phyloP scores from a whole-genome alignment of 2,888 invertebrate genomes.

The Eupsilia transversa region DNA sequence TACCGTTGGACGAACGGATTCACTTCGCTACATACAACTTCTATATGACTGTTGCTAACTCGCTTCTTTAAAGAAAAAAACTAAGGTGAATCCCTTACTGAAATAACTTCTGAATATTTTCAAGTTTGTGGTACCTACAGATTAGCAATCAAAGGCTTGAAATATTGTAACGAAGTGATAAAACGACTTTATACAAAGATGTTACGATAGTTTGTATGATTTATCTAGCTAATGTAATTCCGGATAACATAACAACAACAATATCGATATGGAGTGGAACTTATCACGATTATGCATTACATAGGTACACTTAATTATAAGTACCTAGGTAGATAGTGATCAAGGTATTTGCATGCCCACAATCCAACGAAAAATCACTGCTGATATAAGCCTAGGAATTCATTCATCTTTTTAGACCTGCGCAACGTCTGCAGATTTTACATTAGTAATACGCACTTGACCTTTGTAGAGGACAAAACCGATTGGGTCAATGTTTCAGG shows the following conservation, averaged over 20 bases:
- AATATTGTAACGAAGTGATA: not conserved
- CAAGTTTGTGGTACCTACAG: not conserved
- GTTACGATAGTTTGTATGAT: not conserved
- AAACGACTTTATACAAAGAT: not conserved
- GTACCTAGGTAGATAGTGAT: not conserved
- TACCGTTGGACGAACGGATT: constrained; percentile 23
- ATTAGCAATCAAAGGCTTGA: not conserved
- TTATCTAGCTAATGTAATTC: not conserved
- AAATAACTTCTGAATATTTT: not conserved
- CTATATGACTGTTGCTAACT: not conserved
- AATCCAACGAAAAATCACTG: not conserved
- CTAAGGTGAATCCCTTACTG: not conserved
- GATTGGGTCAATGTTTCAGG: constrained; percentile 16
- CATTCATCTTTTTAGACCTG: constrained; percentile 20
- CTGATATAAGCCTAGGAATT: not conserved
- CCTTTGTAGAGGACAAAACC: constrained; percentile 34
- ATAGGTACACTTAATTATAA: constrained; percentile 12
- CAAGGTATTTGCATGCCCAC: not conserved
- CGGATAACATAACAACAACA: constrained; percentile 17
- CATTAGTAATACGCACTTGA: constrained; percentile 31
- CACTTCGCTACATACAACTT: not conserved
- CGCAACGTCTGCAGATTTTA: constrained; percentile 22
- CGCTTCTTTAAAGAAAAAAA: not conserved
- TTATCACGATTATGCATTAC: constrained; percentile 34
- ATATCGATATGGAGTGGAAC: constrained; percentile 14